Percentiles rank a stretch among this genome's conserved stretches.
Conservation (phyloP, 2,113 vertebrate species). For the Callorhinus ursinus region DNA sequence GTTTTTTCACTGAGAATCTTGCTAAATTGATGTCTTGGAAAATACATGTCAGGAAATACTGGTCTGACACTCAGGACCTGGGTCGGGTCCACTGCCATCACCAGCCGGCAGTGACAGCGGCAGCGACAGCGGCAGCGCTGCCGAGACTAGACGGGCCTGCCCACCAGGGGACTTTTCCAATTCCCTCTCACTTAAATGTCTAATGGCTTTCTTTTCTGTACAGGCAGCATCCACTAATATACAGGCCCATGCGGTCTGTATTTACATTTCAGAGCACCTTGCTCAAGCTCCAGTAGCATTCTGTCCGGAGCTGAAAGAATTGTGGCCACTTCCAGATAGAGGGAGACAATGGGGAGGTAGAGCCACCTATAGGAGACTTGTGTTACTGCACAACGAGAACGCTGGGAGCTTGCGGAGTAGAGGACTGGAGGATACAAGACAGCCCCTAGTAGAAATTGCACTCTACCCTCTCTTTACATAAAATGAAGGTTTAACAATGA, state of each 20-base stretch:
- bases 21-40: neutral
- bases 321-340: fast-evolving
- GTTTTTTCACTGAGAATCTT: neutral
- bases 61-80: neutral
- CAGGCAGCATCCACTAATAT: neutral
- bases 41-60: neutral
- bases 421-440: too few species aligned
- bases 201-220: neutral
- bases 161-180: neutral
- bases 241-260: neutral
- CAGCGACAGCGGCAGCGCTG: neutral
- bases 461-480: neutral
- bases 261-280: neutral
- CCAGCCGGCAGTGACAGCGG: neutral
- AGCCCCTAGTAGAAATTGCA: neutral
- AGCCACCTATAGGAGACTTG: slow-evolving; percentile 55
- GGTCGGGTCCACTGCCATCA: neutral
- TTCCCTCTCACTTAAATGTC: neutral
- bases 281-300: neutral
- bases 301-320: neutral
- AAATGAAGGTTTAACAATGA: neutral
- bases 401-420: fast-evolving
- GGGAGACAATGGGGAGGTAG: neutral
- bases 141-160: neutral
- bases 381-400: neutral